Base-by-base conservation (phyloP, 2,888 invertebrate genomes). In the Cosmorhoe ocellata region DNA sequence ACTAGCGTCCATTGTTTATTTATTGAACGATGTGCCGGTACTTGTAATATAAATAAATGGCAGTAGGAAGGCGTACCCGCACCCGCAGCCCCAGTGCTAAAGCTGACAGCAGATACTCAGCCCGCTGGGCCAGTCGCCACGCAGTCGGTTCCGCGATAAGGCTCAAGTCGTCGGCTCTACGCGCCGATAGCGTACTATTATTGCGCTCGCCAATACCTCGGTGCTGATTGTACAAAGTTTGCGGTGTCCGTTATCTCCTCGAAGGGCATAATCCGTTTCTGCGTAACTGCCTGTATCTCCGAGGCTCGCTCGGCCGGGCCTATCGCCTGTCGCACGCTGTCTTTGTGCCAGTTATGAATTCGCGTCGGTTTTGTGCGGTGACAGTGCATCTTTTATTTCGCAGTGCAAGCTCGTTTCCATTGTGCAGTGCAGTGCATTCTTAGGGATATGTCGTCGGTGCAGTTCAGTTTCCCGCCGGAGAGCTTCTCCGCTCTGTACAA, bases 391-490 rank as follows among this genome's bases (percentile, higher is more conserved):
- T 77, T 74, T 71, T 75, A 79, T 79, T 39, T 51, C 61, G 55
- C 62, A 53, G 62, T 51, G 56, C 59, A 62, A 69, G 64, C 61
- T 63, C 36, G 42, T 63, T 59, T 30, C 3, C 30, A 52, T 60
- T 56, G 71, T 71, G 69, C 53, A 67, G 76, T 79, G 76, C 59
- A 54, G 76, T 76, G 74, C 51, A 62, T 64, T 59, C 51, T 57
- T 53, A 54, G 60, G 58, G 66, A 70, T 64, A 86, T 84, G 86
- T 76, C 82, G 55, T 69, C 78, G 52, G 67, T 74, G 54, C 70
- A 61, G 63, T 89, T 81, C 70, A 82, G 72, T 66, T 89, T 89
- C 63, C 89, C 89, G 49, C 89, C 89, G 66, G 81, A 87, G 74
- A 84, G 77, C 60, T 88, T 81, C 71, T 89, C 89, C 40, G 87